Base-by-base conservation (phyloP, 2,888 invertebrate genomes). In the Himalopsyche anomala region DNA sequence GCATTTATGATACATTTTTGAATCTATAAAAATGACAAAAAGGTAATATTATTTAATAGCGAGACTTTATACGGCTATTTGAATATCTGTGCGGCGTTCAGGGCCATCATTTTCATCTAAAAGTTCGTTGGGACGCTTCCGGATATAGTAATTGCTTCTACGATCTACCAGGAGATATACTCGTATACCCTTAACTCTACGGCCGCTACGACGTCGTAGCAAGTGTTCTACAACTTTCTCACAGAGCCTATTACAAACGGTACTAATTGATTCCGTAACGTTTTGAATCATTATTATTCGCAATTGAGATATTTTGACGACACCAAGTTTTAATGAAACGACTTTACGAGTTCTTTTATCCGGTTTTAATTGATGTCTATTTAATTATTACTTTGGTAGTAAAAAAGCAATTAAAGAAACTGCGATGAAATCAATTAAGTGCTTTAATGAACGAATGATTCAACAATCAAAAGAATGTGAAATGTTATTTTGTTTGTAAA, bases 171-270 rank as follows among this genome's bases (percentile, higher is more conserved):
- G 11, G 19, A n/a, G 62, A 62, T 62, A 19, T n/a, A 62, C 62
- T 19, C 62, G 8, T 28, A 28, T n/a, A n/a, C 19, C 28, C n/a
- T 8, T 28, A 11, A 28, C 62, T 62, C 62, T 62, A 62, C 62
- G 62, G 62, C 51, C 28, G 62, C 62, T 62, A 62, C 62, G 62
- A 28, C 28, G 62, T n/a, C 62, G 62, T 62, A 62, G 62, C 62
- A 62, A 62, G 62, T 62, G 62, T 62, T 62, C 62, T 62, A 62
- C 62, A 62, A 62, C 62, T 62, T 62, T 62, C 19, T 62, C 62
- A 6, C 28, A 62, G 19, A 62, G 9, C 19, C 62, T 19, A 62
- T 28, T 28, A 6, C 62, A 19, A 62, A 19, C 19, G 62, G n/a
- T 19, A 62, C 62, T 62, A 62, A 62, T 62, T 62, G 62, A 62